Percentiles rank a stretch among this genome's conserved stretches.
These are phyloP conservation scores for Apodemus sylvaticus DNA, from an alignment of 2,113 vertebrate genomes.

Conservation along the genomic window DNA sequence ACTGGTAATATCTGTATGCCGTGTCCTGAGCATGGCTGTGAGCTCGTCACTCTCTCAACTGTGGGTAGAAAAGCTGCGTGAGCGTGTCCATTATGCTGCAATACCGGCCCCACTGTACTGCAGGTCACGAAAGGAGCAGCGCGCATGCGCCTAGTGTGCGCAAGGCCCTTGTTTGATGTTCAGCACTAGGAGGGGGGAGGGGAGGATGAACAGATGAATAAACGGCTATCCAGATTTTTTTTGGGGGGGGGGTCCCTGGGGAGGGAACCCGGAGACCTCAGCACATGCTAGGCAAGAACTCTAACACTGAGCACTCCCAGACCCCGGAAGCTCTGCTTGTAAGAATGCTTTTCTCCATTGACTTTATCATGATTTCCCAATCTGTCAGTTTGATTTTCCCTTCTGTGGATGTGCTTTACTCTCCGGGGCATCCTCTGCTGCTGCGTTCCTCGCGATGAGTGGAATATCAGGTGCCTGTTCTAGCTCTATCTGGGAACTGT, in stretches of 20 bases:
- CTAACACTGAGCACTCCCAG: not conserved
- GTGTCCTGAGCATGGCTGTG: not conserved
- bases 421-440: not conserved
- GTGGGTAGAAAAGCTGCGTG: not conserved
- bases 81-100: not conserved
- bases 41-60: rapidly evolving
- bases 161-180: not conserved
- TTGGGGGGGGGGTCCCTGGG: not conserved
- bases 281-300: not conserved
- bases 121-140: not conserved
- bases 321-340: not conserved
- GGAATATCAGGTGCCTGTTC: not conserved
- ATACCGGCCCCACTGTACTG: rapidly evolving
- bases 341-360: not conserved
- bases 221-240: not conserved
- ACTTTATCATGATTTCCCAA: conserved; percentile 14
- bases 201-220: not conserved
- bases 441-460: not conserved
- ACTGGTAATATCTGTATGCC: not conserved
- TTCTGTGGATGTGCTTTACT: not conserved
- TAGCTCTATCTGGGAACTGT: not conserved
- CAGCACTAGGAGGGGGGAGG: not conserved
- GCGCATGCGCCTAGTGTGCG: not conserved
- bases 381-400: not conserved
- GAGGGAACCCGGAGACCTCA: not conserved